phyloP scores from a whole-genome alignment of 1,140 invertebrate species.

The Habropoda laboriosa region DNA sequence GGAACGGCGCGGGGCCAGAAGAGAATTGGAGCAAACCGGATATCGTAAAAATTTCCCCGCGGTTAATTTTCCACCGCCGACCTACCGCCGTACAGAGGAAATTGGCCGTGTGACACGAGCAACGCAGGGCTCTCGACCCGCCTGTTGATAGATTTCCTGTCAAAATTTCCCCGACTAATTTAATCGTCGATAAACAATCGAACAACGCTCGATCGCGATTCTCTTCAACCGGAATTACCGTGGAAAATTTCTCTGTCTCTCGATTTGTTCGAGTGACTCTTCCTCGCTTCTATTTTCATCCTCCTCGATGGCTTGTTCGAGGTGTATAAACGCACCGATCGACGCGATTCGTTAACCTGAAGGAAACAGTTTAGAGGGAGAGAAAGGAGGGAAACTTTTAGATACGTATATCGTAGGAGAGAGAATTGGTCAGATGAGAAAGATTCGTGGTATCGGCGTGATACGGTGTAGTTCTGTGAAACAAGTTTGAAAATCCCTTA shows the following conservation, averaged over 20 bases:
- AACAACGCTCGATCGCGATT: background rate
- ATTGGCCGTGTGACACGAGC: conserved; percentile 37
- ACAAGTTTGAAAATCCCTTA: background rate
- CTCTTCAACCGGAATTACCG: conserved; percentile 3
- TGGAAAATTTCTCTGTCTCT: background rate
- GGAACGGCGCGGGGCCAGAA: background rate
- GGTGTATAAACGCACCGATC: background rate
- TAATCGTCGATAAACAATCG: conserved; percentile 59
- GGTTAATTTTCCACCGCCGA: conserved; percentile 11
- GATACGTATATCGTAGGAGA: no score
- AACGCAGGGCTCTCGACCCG: conserved; percentile 37
- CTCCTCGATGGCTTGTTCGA: no score
- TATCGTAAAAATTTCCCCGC: conserved; percentile 28
- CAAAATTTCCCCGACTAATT: conserved; percentile 68
- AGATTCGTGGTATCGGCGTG: no score
- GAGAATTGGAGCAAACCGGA: background rate
- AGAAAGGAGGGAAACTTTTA: no score
- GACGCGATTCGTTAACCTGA: background rate
- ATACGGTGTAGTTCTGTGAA: background rate
- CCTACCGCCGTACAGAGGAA: conserved; percentile 2
- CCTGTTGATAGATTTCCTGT: conserved; percentile 69
- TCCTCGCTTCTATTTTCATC: background rate
- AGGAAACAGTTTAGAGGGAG: background rate
- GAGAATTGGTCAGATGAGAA: background rate
- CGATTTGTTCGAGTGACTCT: background rate